Conservation (phyloP, 2,113 vertebrate species). For the Xenopus laevis region DNA sequence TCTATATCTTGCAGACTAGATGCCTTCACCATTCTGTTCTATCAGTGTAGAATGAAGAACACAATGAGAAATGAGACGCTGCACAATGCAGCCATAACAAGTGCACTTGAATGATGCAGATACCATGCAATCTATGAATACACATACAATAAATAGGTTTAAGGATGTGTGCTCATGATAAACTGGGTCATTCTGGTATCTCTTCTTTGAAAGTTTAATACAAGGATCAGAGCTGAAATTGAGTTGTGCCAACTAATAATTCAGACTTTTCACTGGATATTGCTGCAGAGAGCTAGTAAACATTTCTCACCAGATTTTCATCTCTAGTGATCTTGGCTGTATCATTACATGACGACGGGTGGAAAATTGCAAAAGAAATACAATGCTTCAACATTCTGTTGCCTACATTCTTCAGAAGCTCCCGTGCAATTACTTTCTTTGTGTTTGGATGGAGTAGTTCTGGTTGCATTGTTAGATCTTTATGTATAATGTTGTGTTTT, state of each 20-base stretch:
- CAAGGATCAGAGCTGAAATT: slow-evolving; percentile 41
- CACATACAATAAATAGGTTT: slow-evolving; percentile 39
- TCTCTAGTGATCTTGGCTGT: slow-evolving; percentile 25
- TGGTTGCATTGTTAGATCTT: too few relatives aligned
- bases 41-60: slow-evolving; percentile 42
- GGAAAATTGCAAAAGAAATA: slow-evolving; percentile 21
- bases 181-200: slow-evolving; percentile 42
- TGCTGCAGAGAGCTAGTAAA: slow-evolving; percentile 19
- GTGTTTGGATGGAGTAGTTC: too few relatives aligned
- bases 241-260: slow-evolving; percentile 41
- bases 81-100: slow-evolving; percentile 20
- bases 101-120: slow-evolving; percentile 39
- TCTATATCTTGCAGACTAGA: slow-evolving; percentile 30
- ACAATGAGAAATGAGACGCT: slow-evolving; percentile 39
- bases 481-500: too few relatives aligned
- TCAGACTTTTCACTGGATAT: slow-evolving; percentile 21
- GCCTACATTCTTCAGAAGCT: slow-evolving; percentile 17
- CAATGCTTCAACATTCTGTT: slow-evolving; percentile 3
- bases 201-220: slow-evolving; percentile 44
- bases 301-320: slow-evolving; percentile 36
- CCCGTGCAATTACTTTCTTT: too few relatives aligned
- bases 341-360: slow-evolving; percentile 32
- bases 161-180: slow-evolving; percentile 41
- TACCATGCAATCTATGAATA: slow-evolving; percentile 41
- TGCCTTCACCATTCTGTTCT: slow-evolving; percentile 28